These are phyloP conservation scores for Himalopsyche phryganea DNA, from an alignment of 1,140 invertebrate species.

Conservation along the genomic window DNA sequence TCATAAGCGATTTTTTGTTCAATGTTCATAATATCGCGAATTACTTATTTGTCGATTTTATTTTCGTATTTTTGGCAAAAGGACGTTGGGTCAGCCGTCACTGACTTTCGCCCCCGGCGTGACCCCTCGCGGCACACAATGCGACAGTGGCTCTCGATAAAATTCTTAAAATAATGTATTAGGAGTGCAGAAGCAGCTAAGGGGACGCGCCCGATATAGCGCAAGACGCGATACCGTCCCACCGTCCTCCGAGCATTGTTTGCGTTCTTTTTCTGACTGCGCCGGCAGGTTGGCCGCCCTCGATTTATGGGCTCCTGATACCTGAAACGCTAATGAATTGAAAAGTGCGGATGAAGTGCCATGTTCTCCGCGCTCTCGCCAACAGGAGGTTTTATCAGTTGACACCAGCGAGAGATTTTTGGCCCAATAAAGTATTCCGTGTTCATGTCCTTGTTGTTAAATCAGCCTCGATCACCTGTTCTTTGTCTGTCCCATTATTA, in stretches of 20 bases:
- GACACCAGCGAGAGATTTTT: not conserved
- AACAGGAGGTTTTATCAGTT: not conserved
- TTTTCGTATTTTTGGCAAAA: no score
- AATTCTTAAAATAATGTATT: constrained; percentile 35
- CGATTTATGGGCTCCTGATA: constrained; percentile 31
- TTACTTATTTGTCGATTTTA: no score
- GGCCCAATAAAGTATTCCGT: constrained; percentile 2
- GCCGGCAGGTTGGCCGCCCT: constrained; percentile 12
- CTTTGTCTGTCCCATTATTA: not conserved
- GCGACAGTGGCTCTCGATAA: constrained; percentile 33
- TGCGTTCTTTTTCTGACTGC: constrained; percentile 14
- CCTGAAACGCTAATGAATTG: constrained; percentile 35
- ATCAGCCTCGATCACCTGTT: not conserved
- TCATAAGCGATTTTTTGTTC: no score
- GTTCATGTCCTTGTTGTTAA: not conserved
- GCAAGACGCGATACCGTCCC: constrained; percentile 9
- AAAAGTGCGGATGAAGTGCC: constrained; percentile 28
- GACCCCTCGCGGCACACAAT: constrained; percentile 33
- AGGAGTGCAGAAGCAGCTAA: constrained; percentile 20
- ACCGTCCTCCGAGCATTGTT: constrained; percentile 19
- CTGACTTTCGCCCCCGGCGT: constrained; percentile 26
- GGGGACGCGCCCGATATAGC: constrained; percentile 21
- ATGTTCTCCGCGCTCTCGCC: not conserved
- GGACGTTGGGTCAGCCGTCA: constrained; percentile 8
- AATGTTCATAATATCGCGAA: no score